phyloP scores from a whole-genome alignment of 2,113 vertebrate species.

The Capreolus pygargus region DNA sequence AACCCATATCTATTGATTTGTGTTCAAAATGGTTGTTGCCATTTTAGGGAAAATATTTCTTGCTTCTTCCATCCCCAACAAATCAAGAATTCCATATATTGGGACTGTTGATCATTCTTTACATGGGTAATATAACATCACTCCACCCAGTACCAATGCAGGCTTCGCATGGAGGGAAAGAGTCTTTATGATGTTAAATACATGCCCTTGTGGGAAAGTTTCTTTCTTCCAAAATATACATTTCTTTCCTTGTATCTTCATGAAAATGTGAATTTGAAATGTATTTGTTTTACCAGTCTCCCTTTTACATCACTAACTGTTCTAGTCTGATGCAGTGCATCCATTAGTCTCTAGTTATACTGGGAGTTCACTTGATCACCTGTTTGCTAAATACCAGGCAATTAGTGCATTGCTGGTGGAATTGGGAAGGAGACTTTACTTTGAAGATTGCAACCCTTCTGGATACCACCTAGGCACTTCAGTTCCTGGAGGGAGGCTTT shows the following conservation, averaged over 20 bases:
- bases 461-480: not conserved
- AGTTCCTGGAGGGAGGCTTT: not conserved
- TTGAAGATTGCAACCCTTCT: not conserved
- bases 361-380: not conserved
- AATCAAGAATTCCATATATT: not conserved
- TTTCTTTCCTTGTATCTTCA: not conserved
- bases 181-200: not conserved
- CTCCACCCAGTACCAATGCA: not conserved
- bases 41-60: not conserved
- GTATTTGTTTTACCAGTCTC: not conserved
- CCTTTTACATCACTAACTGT: conserved; percentile 23
- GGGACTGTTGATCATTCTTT: not conserved
- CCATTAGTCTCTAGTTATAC: not conserved
- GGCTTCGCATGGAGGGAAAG: not conserved
- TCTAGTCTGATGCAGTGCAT: not conserved
- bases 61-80: not conserved
- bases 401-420: not conserved
- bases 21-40: not conserved
- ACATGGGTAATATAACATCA: not conserved
- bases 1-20: not conserved
- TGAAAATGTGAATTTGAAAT: not conserved
- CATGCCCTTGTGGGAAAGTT: not conserved
- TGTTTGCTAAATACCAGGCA: not conserved
- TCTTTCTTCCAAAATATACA: not conserved
- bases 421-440: not conserved